Conservation (phyloP, 2,888 invertebrate genomes). For the Watsonalla binaria region DNA sequence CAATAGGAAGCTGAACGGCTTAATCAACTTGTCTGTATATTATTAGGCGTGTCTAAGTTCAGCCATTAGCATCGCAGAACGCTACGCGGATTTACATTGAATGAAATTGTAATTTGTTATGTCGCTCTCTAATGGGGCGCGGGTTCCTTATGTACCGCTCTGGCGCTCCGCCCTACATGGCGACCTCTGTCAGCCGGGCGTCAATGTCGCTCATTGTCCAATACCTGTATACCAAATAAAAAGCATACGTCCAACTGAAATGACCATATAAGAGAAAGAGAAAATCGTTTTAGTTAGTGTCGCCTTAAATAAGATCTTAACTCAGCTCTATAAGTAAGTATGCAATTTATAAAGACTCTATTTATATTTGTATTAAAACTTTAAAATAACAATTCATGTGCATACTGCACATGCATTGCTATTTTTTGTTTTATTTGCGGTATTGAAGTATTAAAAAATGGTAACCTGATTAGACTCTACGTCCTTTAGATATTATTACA, state of each 20-base stretch:
- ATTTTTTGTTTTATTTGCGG: neutral
- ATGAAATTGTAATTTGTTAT: conserved; percentile 72
- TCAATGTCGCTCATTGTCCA: conserved; percentile 57
- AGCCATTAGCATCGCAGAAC: conserved; percentile 53
- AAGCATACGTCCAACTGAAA: conserved; percentile 27
- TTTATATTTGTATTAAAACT: neutral
- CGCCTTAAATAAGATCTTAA: neutral
- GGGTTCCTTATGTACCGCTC: conserved; percentile 48
- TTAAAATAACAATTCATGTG: neutral
- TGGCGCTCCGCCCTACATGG: conserved; percentile 48
- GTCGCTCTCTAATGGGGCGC: conserved; percentile 46
- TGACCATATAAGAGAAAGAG: conserved; percentile 17
- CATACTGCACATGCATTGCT: neutral
- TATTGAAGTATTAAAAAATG: too few species aligned
- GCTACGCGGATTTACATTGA: conserved; percentile 66
- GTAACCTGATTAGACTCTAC: too few species aligned
- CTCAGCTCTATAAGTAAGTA: neutral
- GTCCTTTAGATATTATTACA: too few species aligned
- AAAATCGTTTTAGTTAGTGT: conserved; percentile 5
- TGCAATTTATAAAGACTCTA: too few species aligned
- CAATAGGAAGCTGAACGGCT: conserved; percentile 52
- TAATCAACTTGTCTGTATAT: conserved; percentile 57
- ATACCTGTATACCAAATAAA: conserved; percentile 44
- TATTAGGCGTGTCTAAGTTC: conserved; percentile 63
- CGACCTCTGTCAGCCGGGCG: conserved; percentile 36